Evolutionary conservation across 2,888 invertebrate genomes (phyloP).

Genomic region (Pandemis corylana): DNA sequence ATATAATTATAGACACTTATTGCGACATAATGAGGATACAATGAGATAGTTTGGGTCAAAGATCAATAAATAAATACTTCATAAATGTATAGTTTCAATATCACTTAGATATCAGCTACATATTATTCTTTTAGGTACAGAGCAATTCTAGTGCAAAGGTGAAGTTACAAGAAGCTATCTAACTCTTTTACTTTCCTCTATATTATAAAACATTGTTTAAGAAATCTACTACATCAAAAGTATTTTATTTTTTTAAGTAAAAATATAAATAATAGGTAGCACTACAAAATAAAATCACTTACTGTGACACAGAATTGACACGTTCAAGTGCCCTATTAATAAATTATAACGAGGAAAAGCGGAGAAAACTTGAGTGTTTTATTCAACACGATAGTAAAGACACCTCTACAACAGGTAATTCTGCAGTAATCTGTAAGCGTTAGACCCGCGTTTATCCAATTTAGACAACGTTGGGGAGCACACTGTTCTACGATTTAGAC

Average conservation of each 20-base stretch:
- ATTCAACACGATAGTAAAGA: neutral
- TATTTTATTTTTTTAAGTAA: too few species aligned
- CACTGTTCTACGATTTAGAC: neutral
- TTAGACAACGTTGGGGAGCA: conserved; percentile 43
- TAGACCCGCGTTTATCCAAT: conserved; percentile 39
- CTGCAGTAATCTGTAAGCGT: conserved; percentile 25
- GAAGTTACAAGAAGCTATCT: too few species aligned
- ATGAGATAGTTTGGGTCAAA: neutral
- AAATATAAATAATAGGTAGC: neutral
- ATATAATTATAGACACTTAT: neutral
- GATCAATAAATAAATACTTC: neutral
- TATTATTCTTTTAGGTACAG: too few species aligned
- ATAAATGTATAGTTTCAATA: neutral
- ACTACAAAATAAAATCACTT: neutral
- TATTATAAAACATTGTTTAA: too few species aligned
- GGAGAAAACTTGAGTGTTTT: neutral
- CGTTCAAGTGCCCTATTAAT: neutral
- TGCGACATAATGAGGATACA: neutral
- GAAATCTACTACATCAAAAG: too few species aligned
- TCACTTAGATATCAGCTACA: too few species aligned
- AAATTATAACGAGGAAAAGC: conserved; percentile 1
- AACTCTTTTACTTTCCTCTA: too few species aligned
- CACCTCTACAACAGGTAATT: neutral
- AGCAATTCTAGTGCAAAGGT: too few species aligned
- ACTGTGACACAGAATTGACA: conserved; percentile 1